Base-by-base conservation (phyloP, 2,113 vertebrate species). In the Vombatus ursinus region DNA sequence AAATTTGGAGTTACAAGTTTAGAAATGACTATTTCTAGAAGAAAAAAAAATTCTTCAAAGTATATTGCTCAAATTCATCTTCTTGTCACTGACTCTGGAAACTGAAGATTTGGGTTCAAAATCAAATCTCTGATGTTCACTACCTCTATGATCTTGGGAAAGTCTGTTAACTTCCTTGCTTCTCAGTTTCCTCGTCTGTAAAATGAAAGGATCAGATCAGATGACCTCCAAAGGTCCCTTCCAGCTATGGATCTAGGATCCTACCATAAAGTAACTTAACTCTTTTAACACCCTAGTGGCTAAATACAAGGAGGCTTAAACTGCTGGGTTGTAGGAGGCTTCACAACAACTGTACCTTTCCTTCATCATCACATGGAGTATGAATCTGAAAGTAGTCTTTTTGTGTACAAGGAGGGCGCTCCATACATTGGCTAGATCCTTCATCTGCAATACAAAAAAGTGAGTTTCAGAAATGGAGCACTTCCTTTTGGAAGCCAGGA, bases 351-450 rank as follows among this genome's bases (percentile, higher is more conserved):
- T 97, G 98, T 98, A 99, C 99, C 99, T 99, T 99, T 97, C 99
- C 99, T 51, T 99, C 99, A 7, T 98, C 98, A 97, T 99, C 99
- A 97, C 99, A 99, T 0, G 99, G 98, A 1, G 99, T 99, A 94
- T 99, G 99, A 96, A 99, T 99, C 98, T 99, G 99, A 97, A 99
- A 99, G 97, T 99, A 99, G 98, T 99, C 99, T 97, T 99, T 99
- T 48, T 93, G 98, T 92, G 99, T 99, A 96, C 99, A 99, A 0
- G 99, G 98, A 48, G 99, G 99, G 94, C 99, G 99, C 47, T 98
- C 97, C 95, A 96, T 98, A 96, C 99, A 99, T 0, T 90, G 94
- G 8, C 98, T 98, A 14, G 99, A 99, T 94, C 99, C 99, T 98
- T 99, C 99, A 24, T 99, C 99, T 99, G 96, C 93, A 98, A 98